phyloP scores from a whole-genome alignment of 2,888 invertebrate species.

The Hydrotaea cyrtoneurina region DNA sequence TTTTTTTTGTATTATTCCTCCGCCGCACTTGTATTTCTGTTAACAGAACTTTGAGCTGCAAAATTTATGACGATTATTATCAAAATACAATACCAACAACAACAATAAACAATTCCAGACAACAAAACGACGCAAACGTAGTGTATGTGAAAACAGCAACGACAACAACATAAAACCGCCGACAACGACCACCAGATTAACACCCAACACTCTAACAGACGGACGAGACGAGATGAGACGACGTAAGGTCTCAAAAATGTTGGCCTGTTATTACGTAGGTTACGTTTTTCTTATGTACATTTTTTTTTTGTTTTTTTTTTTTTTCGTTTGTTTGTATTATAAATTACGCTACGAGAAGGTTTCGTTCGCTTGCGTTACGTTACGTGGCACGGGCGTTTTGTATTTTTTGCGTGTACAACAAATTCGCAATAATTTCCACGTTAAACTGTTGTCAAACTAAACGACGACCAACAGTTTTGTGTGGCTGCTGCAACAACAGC shows the following conservation, averaged over 20 bases:
- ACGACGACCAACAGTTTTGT: slow-evolving; percentile 77
- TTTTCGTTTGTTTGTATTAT: not conserved
- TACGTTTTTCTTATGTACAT: not conserved
- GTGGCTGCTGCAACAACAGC: slow-evolving; percentile 45
- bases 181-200: not conserved
- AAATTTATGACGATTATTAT: not conserved
- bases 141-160: not conserved
- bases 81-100: not conserved
- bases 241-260: not conserved
- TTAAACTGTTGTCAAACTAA: slow-evolving; percentile 78
- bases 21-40: no score
- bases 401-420: slow-evolving; percentile 73
- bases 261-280: no score
- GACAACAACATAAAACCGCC: not conserved
- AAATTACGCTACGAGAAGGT: not conserved
- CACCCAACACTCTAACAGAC: not conserved
- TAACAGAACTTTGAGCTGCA: not conserved
- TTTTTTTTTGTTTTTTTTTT: not conserved
- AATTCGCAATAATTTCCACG: slow-evolving; percentile 80
- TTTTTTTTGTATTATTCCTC: not conserved
- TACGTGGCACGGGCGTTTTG: slow-evolving; percentile 40
- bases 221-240: not conserved
- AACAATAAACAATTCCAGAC: not conserved
- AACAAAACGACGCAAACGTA: not conserved
- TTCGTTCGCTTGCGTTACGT: slow-evolving; percentile 3